A percentile compares a stretch with the other conserved stretches of the same genome.
These are phyloP conservation scores for Porites cylindrica DNA, from an alignment of 92 coral and sea anemone species.

Conservation along the genomic window DNA sequence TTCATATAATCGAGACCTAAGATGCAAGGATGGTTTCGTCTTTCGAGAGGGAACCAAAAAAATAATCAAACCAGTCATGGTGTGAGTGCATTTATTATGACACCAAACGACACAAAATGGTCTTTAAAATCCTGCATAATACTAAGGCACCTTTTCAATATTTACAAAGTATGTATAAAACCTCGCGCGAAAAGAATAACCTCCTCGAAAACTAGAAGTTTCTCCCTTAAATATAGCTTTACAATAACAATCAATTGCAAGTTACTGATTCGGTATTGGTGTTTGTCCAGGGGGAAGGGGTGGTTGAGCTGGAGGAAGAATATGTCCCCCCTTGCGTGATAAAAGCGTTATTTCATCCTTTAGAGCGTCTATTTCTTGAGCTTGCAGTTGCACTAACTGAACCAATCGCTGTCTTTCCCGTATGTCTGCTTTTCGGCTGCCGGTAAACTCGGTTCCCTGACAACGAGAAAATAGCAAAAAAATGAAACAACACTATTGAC, in stretches of 20 bases:
- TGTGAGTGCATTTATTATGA: neutral
- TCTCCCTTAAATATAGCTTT: neutral
- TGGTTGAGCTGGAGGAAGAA: slow-evolving; percentile 98
- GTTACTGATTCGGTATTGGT: slow-evolving; percentile 92
- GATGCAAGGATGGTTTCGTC: too few relatives aligned
- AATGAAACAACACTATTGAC: neutral
- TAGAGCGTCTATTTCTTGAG: slow-evolving; percentile 98
- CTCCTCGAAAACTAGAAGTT: neutral
- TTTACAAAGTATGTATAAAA: slow-evolving; percentile 40
- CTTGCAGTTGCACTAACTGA: slow-evolving; percentile 97
- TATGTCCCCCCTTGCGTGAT: slow-evolving; percentile 99
- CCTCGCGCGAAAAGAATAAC: neutral
- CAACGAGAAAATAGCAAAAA: neutral
- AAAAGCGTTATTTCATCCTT: slow-evolving; percentile 98
- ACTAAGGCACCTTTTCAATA: neutral
- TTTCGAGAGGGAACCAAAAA: neutral
- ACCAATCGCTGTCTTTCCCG: slow-evolving; percentile 97
- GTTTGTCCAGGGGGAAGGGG: slow-evolving; percentile 99
- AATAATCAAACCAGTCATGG: neutral
- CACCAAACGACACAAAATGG: neutral
- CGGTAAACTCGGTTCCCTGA: slow-evolving; percentile 99
- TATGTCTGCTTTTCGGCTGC: slow-evolving; percentile 94
- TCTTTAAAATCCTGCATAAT: slow-evolving; percentile 2
- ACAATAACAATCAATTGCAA: neutral
- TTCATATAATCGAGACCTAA: too few relatives aligned